These are phyloP conservation scores for Genyomyrus donnyi DNA, from an alignment of 2,113 vertebrate genomes.

Conservation along the genomic window DNA sequence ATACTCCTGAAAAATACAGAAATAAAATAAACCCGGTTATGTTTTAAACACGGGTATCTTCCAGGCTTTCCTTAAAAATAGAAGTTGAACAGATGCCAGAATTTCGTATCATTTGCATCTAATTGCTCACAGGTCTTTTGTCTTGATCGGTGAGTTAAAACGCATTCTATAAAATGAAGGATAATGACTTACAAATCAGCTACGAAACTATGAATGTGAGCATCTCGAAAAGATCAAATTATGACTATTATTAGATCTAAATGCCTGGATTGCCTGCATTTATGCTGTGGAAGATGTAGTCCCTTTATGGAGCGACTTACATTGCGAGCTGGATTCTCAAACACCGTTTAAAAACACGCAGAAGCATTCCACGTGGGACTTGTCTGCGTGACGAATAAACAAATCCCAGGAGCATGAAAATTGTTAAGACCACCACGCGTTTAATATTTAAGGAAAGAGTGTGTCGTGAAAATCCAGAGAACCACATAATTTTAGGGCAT, in stretches of 20 bases:
- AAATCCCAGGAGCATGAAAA: not conserved
- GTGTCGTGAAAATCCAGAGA: not conserved
- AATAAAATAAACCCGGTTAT: not conserved
- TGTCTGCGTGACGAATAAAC: not conserved
- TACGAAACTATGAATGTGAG: not conserved
- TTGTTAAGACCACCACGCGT: not conserved
- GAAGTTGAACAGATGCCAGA: not conserved
- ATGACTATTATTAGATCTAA: slow-evolving; percentile 6
- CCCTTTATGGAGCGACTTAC: not conserved
- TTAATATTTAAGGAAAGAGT: not conserved
- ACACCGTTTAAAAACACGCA: not conserved
- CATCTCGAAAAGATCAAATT: not conserved
- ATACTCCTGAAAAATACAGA: not conserved
- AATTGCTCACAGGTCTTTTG: not conserved
- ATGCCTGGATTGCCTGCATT: not conserved
- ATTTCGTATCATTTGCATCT: not conserved
- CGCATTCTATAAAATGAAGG: not conserved
- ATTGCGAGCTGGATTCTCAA: not conserved
- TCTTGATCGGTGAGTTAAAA: not conserved
- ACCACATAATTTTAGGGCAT: not conserved
- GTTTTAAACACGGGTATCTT: not conserved
- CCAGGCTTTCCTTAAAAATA: not conserved
- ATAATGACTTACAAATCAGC: slow-evolving; percentile 2
- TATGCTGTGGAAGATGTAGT: not conserved
- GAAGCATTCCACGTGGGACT: not conserved